phyloP scores from a whole-genome alignment of 2,113 vertebrate genomes.

The Candoia aspera region DNA sequence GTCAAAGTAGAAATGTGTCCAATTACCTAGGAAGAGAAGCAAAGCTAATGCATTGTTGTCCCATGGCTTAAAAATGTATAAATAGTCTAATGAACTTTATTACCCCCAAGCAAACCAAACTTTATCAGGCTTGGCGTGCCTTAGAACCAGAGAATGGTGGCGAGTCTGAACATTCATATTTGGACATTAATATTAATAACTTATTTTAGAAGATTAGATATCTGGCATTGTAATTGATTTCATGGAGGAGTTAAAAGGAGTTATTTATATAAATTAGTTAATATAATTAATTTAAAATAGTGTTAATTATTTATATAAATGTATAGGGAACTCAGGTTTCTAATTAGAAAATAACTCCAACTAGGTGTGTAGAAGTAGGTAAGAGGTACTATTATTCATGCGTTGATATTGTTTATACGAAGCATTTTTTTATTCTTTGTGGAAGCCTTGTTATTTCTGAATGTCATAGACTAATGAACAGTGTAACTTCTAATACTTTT shows the following conservation, averaged over 20 bases:
- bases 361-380: neutral
- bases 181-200: too few relatives aligned
- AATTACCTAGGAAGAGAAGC: neutral
- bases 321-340: neutral
- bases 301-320: neutral
- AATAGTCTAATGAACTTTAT: neutral
- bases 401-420: neutral
- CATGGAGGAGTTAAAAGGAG: too few relatives aligned
- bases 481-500: neutral
- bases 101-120: neutral
- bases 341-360: neutral
- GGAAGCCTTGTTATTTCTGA: neutral
- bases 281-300: neutral
- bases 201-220: too few relatives aligned
- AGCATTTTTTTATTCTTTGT: neutral
- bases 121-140: neutral
- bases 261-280: neutral
- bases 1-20: too few relatives aligned
- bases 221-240: too few relatives aligned
- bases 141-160: neutral
- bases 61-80: neutral
- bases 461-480: neutral
- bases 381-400: neutral
- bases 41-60: neutral
- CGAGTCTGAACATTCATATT: too few relatives aligned